Evolutionary conservation across 2,113 vertebrate genomes (phyloP).

Genomic region (Esox niger): DNA sequence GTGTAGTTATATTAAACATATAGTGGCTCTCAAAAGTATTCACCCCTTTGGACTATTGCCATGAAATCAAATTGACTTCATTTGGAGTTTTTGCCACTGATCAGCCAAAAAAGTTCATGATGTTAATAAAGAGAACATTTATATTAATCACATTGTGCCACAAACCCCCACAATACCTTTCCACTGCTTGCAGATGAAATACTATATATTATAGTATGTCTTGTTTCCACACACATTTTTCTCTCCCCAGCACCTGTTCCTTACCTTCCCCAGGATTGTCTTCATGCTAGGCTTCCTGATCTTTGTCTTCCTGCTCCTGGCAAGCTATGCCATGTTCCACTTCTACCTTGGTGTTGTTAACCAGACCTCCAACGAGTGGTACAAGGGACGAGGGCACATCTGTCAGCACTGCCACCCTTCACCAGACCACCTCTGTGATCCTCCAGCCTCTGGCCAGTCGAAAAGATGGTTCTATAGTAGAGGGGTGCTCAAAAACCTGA

Average conservation of each 20-base stretch:
- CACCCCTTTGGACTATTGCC: no score
- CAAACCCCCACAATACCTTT: no score
- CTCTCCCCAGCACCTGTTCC: constrained; percentile 83
- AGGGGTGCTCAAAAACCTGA: constrained; percentile 78
- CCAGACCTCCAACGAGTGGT: constrained; percentile 92
- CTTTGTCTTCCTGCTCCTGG: constrained; percentile 81
- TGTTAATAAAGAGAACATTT: no score
- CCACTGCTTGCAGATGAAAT: no score
- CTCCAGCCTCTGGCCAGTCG: constrained; percentile 46
- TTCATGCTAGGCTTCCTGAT: constrained; percentile 90
- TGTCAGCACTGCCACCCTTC: constrained; percentile 67
- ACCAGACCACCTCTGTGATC: constrained; percentile 35
- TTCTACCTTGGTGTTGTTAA: constrained; percentile 83
- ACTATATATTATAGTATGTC: no score
- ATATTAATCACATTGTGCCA: no score
- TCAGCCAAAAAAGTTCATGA: no score
- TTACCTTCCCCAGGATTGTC: constrained; percentile 89
- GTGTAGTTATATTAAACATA: no score
- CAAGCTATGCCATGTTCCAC: constrained; percentile 81
- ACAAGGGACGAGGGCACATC: constrained; percentile 62
- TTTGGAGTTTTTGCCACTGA: no score
- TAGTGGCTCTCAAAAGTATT: no score
- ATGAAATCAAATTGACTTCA: no score
- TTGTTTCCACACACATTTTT: constrained; percentile 1
- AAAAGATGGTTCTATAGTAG: constrained; percentile 76